Base-by-base conservation (phyloP, 2,113 vertebrate genomes). In the Upupa epops region DNA sequence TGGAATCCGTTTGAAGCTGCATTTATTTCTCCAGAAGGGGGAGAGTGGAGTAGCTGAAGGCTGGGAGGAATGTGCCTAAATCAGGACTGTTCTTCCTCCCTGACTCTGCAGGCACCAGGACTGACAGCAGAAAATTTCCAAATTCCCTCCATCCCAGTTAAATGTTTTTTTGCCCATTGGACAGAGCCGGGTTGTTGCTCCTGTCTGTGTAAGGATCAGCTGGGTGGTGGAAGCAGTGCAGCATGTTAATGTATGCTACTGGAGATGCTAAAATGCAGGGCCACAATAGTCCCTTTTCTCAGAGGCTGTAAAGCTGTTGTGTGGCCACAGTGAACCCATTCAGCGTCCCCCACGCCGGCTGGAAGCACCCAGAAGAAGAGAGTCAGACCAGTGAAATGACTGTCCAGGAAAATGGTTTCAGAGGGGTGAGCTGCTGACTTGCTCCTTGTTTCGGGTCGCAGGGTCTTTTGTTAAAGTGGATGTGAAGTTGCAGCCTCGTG, bases 1-100 rank as follows among this genome's bases (percentile, higher is more conserved):
- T 86, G 16, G 74, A 70, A 64, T 81, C 63, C 84, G 32, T 78
- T 65, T 61, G 64, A 87, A 88, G 82, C 82, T 96, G 72, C 75
- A 77, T 83, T 87, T n/a, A n/a, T 94, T 94, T 89, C 88, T 92
- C 93, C 90, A 94, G 94, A 94, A 96, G 95, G 88, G 94, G 91
- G 89, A 94, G 93, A 91, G 42, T 22, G 24, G 85, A 93, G 85
- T 73, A 88, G 60, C 42, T 4, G 2, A 49, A 73, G 51, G 40
- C 71, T 73, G 59, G 16, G 56, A 89, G 56, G 48, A 77, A 56
- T 51, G 63, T 73, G 85, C 49, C 21, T 61, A 8, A 61, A 69
- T 72, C 59, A 56, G 52, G 34, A 60, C 54, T 64, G 19, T 69
- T 56, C n/a, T 77, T 91, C 58, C 20, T 74, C 48, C 59, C 46